phyloP scores from a whole-genome alignment of 2,113 vertebrate genomes.

The Catagonus wagneri region DNA sequence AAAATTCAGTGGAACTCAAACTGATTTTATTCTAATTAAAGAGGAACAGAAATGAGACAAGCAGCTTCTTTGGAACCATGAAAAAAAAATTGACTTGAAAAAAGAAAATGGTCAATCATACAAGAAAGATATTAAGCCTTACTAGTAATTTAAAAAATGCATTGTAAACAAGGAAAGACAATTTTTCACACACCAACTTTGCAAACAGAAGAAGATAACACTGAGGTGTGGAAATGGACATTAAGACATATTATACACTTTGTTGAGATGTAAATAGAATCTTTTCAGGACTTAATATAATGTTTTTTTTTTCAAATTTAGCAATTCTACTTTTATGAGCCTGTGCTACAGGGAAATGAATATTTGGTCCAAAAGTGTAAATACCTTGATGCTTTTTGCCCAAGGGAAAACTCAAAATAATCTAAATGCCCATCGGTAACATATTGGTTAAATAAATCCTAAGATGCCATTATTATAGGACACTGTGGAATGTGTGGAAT shows the following conservation, averaged over 20 bases:
- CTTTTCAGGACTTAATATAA: not conserved
- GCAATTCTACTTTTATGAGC: not conserved
- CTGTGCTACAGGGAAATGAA: slow-evolving; percentile 1
- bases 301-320: slow-evolving; percentile 44
- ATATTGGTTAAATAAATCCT: slow-evolving; percentile 11
- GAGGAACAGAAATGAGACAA: slow-evolving; percentile 63
- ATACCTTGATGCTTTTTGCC: not conserved
- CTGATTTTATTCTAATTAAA: slow-evolving; percentile 77
- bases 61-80: slow-evolving; percentile 54
- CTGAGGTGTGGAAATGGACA: not conserved
- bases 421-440: not conserved
- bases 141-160: slow-evolving; percentile 5
- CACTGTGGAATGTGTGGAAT: not conserved
- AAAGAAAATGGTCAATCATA: slow-evolving; percentile 49
- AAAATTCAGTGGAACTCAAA: slow-evolving; percentile 70
- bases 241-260: not conserved
- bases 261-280: not conserved
- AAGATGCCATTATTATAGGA: not conserved
- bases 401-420: not conserved
- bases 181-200: slow-evolving; percentile 51
- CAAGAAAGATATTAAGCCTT: slow-evolving; percentile 53
- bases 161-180: slow-evolving; percentile 40
- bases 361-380: slow-evolving; percentile 30
- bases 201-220: not conserved
- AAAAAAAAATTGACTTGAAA: slow-evolving; percentile 66